Evolutionary conservation across 2,888 invertebrate genomes (phyloP), one percentile per base, ranked within the genome.

Genomic region (Synergus japonicus): DNA sequence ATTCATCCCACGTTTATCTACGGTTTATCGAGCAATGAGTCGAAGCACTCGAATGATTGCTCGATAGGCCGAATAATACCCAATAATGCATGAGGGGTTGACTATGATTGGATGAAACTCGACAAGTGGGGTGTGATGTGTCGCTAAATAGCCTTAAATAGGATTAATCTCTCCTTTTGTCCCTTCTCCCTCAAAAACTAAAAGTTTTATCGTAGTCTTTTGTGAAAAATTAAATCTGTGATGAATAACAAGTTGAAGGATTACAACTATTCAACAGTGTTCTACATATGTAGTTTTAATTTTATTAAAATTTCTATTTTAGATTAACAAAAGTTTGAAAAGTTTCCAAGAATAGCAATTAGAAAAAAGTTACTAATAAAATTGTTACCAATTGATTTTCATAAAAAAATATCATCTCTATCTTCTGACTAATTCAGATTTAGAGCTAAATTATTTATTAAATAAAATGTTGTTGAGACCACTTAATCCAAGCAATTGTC

Each of bases 41-140:
- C 64, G 69, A 64, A 76, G 66, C 41, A 66, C 44, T 69, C 79
- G 80, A 82, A 77, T 80, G 84, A 85, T 86, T 84, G 85, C 85
- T 88, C 87, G 86, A 88, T 88, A 87, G 87, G 84, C 86, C 85
- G 86, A 87, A 88, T 87, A 88, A 88, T 84, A 83, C 82, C 83
- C 79, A 82, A 54, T 41, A 69, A 82, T 82, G 80, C 80, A 79
- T 66, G 73, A 81, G 78, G 85, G 85, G 79, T 85, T 85, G 86
- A 83, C 83, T 82, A 78, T 83, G 79, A 85, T 83, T 84, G 80
- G 82, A 78, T 82, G 78, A 83, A 84, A 84, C 80, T 84, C 82
- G 84, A 84, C 83, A 85, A 85, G 83, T 82, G 77, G 80, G 84
- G 84, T 84, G 83, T 81, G 87, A 86, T 86, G 86, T 83, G 78